Conservation (phyloP, 2,888 invertebrate genomes). For the Macrosoma leucophasiata region DNA sequence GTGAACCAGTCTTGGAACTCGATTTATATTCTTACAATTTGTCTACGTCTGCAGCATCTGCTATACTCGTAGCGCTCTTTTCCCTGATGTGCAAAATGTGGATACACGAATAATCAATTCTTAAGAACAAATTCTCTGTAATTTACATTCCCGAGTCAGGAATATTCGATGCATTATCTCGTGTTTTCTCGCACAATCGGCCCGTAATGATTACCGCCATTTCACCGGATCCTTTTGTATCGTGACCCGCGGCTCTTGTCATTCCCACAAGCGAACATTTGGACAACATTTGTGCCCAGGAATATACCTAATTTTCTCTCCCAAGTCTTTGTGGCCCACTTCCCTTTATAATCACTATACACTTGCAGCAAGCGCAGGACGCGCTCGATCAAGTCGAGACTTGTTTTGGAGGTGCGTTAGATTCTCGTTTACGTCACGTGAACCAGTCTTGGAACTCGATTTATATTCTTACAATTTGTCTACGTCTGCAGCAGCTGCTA, state of each 20-base stretch:
- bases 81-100: too few species aligned
- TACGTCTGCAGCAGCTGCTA: too few species aligned
- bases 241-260: constrained; percentile 40
- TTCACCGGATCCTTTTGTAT: constrained; percentile 33
- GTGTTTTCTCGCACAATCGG: constrained; percentile 26
- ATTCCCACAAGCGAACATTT: constrained; percentile 45
- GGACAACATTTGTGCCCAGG: constrained; percentile 35
- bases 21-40: too few species aligned
- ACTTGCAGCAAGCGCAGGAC: constrained; percentile 32
- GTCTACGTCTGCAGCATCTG: too few species aligned
- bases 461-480: too few species aligned
- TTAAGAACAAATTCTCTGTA: constrained; percentile 7
- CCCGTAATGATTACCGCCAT: constrained; percentile 41
- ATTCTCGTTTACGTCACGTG: constrained; percentile 18
- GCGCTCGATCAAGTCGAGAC: constrained; percentile 54
- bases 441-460: too few species aligned
- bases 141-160: constrained; percentile 21
- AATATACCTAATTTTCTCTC: constrained; percentile 25
- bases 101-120: constrained; percentile 5
- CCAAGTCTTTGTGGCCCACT: constrained; percentile 19
- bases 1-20: constrained; percentile 23
- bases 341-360: too few species aligned
- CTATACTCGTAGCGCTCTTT: too few species aligned
- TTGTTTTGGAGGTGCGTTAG: constrained; percentile 34
- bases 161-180: constrained; percentile 22